Evolutionary conservation across 1,140 invertebrate species (phyloP).

Genomic region (Diuraphis noxia): DNA sequence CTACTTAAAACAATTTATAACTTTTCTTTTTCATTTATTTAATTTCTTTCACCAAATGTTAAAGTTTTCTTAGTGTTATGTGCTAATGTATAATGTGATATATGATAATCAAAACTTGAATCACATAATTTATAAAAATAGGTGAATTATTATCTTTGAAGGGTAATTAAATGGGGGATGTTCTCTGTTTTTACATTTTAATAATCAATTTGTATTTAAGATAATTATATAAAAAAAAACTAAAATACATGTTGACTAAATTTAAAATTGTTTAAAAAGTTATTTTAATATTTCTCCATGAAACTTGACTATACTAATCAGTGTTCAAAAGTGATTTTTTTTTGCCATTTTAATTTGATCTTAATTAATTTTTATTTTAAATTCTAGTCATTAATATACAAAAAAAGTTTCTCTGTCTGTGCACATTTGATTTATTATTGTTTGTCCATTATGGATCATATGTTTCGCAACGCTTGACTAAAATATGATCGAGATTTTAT

Average conservation of each 20-base stretch:
- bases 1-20: constrained; percentile 7
- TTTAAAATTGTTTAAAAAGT: background rate
- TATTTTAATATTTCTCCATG: background rate
- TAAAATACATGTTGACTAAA: background rate
- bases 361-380: background rate
- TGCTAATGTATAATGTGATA: background rate
- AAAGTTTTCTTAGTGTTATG: background rate
- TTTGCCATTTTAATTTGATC: constrained; percentile 33
- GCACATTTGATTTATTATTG: background rate
- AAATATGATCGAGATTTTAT: background rate
- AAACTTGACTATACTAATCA: background rate
- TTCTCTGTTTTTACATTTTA: background rate
- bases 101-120: background rate
- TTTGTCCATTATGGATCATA: background rate
- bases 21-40: background rate
- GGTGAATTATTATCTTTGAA: background rate
- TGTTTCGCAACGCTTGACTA: background rate
- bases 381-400: constrained; percentile 28
- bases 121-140: background rate
- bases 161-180: background rate
- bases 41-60: background rate
- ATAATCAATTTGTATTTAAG: background rate
- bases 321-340: constrained; percentile 32
- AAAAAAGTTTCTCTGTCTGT: background rate
- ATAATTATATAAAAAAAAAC: background rate